Evolutionary conservation across 2,888 invertebrate genomes (phyloP).

Genomic region (Diachrysia chrysitis): DNA sequence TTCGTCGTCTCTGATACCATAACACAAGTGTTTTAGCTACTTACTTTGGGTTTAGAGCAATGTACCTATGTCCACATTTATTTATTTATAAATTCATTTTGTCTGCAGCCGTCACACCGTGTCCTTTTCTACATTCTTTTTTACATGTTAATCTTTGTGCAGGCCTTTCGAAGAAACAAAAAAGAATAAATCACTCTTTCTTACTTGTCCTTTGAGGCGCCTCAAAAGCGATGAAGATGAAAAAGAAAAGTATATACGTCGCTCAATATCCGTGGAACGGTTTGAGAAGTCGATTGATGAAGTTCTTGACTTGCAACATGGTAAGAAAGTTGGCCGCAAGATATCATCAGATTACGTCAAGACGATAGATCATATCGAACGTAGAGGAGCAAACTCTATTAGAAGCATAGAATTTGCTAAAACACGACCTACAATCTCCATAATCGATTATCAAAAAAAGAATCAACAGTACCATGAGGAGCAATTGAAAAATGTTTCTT

Average conservation of each 20-base stretch:
- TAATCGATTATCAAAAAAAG: conserved; percentile 73
- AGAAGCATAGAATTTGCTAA: conserved; percentile 76
- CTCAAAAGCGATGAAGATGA: conserved; percentile 59
- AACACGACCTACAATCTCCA: conserved; percentile 73
- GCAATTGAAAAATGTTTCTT: conserved; percentile 34
- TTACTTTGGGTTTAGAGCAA: too few species aligned
- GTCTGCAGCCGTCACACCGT: too few species aligned
- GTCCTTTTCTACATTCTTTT: not conserved
- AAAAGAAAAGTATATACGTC: conserved; percentile 61
- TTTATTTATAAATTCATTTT: too few species aligned
- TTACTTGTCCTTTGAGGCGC: conserved; percentile 60
- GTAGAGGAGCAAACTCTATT: conserved; percentile 67
- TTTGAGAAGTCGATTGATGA: conserved; percentile 63
- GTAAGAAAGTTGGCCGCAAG: conserved; percentile 71
- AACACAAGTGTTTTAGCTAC: too few species aligned
- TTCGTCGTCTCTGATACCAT: too few species aligned
- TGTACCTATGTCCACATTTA: too few species aligned
- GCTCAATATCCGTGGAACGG: conserved; percentile 54
- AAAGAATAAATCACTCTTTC: conserved; percentile 60
- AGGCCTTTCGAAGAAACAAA: conserved; percentile 64
- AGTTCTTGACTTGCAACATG: conserved; percentile 74
- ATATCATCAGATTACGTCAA: conserved; percentile 81
- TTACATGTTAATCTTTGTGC: conserved; percentile 31
- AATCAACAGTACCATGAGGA: conserved; percentile 66
- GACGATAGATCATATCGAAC: conserved; percentile 72